Conservation (phyloP, 2,797 vertebrate species). For the Halcyon smyrnensis region DNA sequence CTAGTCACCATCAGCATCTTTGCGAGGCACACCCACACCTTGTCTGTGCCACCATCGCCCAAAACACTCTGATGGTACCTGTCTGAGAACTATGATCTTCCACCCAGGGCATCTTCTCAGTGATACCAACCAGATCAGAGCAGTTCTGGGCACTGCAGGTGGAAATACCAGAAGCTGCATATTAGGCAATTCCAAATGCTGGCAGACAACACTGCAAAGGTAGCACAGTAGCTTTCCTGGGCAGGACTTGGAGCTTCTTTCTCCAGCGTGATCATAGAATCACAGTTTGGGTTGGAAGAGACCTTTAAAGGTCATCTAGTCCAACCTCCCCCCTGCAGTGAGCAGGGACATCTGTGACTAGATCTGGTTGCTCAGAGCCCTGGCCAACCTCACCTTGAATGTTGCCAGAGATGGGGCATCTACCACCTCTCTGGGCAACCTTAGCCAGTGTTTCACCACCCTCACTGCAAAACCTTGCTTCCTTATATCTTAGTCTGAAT, state of each 20-base stretch:
- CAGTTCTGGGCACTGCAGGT: background rate
- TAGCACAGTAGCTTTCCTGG: background rate
- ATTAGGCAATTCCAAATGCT: background rate
- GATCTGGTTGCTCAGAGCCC: background rate
- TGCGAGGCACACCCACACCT: background rate
- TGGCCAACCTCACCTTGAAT: background rate
- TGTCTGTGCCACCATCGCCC: background rate
- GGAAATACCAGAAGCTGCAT: background rate
- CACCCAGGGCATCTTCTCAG: background rate
- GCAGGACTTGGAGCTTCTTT: background rate
- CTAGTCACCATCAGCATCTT: background rate
- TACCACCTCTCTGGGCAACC: background rate
- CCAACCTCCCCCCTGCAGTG: accelerated
- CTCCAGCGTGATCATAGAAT: background rate
- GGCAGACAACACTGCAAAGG: background rate
- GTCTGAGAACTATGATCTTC: background rate
- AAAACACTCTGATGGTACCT: background rate
- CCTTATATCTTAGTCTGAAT: background rate
- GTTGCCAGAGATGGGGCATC: background rate
- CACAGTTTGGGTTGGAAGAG: background rate
- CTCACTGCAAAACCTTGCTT: background rate
- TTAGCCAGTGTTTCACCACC: background rate
- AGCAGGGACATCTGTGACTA: background rate
- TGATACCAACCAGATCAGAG: background rate
- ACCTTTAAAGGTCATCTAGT: background rate